A percentile compares a stretch with the other conserved stretches of the same genome.
Evolutionary conservation across 2,888 invertebrate species (phyloP).

Genomic region (Folsomia manolachei): DNA sequence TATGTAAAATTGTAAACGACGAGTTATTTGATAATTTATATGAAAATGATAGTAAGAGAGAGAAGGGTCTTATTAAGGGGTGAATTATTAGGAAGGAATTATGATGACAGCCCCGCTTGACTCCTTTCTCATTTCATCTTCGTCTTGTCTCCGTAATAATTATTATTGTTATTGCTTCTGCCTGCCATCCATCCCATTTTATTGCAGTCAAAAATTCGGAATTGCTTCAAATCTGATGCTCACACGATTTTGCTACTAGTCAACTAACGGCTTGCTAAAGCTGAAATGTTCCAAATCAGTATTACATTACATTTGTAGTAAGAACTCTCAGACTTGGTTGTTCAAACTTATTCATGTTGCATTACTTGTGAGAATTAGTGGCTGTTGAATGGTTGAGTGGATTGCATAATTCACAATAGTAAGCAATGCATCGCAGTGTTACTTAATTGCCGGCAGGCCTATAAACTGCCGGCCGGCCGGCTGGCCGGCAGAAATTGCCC

Average conservation of each 20-base stretch:
- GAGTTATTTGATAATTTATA: not conserved
- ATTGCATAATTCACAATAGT: not conserved
- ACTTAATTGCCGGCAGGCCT: too few relatives aligned
- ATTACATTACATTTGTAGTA: not conserved
- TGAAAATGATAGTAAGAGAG: not conserved
- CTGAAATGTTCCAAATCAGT: not conserved
- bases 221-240: not conserved
- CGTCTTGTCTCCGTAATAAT: not conserved
- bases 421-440: too few relatives aligned
- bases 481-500: too few relatives aligned
- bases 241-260: not conserved
- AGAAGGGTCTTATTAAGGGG: not conserved
- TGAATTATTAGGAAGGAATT: conserved; percentile 20
- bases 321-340: too few relatives aligned
- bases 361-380: not conserved
- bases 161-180: conserved; percentile 10
- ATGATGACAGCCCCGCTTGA: conserved; percentile 22
- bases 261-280: not conserved
- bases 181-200: not conserved
- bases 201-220: not conserved
- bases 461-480: too few relatives aligned
- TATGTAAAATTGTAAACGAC: not conserved
- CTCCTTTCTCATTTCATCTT: conserved; percentile 6
- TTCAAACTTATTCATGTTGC: too few relatives aligned
- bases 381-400: not conserved